Conservation (phyloP, 2,888 invertebrate genomes). For the Tiliacea citrago region DNA sequence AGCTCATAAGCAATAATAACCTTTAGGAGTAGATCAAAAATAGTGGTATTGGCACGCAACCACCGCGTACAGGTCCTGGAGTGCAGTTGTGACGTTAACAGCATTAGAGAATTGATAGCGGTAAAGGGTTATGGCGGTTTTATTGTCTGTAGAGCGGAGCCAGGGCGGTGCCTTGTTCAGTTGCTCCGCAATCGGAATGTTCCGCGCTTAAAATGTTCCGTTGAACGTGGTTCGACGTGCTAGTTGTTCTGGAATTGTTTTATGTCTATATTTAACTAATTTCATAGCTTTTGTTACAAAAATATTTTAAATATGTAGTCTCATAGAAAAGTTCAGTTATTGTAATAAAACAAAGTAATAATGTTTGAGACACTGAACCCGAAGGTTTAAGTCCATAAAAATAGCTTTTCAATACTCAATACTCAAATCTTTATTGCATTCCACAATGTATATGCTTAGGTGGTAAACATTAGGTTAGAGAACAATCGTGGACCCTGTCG, state of each 20-base stretch:
- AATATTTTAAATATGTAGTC: not conserved
- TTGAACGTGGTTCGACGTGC: slow-evolving; percentile 16
- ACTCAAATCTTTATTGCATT: no score
- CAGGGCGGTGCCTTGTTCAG: slow-evolving; percentile 32
- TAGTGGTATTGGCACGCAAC: slow-evolving; percentile 49
- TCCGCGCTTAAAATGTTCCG: slow-evolving; percentile 30
- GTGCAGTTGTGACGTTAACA: slow-evolving; percentile 79
- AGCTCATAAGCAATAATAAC: slow-evolving; percentile 37
- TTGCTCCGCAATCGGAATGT: slow-evolving; percentile 31
- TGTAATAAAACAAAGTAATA: slow-evolving; percentile 1
- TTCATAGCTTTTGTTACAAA: not conserved
- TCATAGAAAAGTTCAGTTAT: not conserved
- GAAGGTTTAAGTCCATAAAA: not conserved
- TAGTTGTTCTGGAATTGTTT: slow-evolving; percentile 28
- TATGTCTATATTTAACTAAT: not conserved
- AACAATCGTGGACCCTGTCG: no score
- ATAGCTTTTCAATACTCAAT: no score
- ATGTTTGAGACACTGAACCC: not conserved
- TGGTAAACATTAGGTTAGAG: no score
- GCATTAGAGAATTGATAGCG: slow-evolving; percentile 80
- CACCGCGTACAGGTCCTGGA: slow-evolving; percentile 49
- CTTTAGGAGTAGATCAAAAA: slow-evolving; percentile 35
- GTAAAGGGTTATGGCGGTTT: slow-evolving; percentile 75
- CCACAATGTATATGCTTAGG: no score
- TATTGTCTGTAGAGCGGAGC: slow-evolving; percentile 67